A percentile compares a stretch with the other conserved stretches of the same genome.
These are phyloP conservation scores for Sternotherus odoratus DNA, from an alignment of 2,797 vertebrate species.

Conservation along the genomic window DNA sequence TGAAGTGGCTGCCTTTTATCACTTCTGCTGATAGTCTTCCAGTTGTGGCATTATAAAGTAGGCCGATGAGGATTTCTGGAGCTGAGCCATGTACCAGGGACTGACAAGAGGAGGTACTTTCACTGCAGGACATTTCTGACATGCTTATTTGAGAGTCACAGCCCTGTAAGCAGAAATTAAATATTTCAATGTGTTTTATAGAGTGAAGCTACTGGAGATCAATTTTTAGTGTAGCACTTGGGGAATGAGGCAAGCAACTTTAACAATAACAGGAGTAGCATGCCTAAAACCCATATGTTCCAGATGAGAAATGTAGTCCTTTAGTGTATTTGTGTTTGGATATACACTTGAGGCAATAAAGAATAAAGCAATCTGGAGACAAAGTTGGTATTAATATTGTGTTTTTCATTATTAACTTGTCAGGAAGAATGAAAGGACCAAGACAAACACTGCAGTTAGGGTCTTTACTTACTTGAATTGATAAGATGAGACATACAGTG, in stretches of 20 bases:
- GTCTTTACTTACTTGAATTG: slow-evolving; percentile 1
- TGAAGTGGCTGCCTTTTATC: slow-evolving; percentile 99
- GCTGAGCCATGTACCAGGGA: slow-evolving; percentile 92
- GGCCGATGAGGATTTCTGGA: slow-evolving; percentile 95
- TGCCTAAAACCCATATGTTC: background rate
- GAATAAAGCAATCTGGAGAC: background rate
- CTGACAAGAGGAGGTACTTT: slow-evolving; percentile 95
- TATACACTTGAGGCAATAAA: background rate
- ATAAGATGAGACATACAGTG: background rate
- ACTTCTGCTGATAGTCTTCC: slow-evolving; percentile 97
- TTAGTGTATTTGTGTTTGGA: background rate
- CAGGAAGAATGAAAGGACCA: slow-evolving; percentile 21
- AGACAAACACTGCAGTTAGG: slow-evolving; percentile 20
- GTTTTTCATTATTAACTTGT: background rate
- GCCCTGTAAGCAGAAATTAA: slow-evolving; percentile 81
- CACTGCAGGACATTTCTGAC: slow-evolving; percentile 94
- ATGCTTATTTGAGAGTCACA: slow-evolving; percentile 94
- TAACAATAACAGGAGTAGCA: background rate
- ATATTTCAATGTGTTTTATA: slow-evolving; percentile 37
- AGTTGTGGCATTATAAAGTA: slow-evolving; percentile 97
- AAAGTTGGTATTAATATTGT: background rate
- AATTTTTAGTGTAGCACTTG: background rate
- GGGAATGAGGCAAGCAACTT: slow-evolving; percentile 15
- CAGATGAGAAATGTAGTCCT: background rate
- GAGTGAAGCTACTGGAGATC: background rate